Percentiles rank a stretch among this genome's conserved stretches.
These are phyloP conservation scores for Ursus arctos DNA, from an alignment of 2,113 vertebrate species.

Conservation along the genomic window DNA sequence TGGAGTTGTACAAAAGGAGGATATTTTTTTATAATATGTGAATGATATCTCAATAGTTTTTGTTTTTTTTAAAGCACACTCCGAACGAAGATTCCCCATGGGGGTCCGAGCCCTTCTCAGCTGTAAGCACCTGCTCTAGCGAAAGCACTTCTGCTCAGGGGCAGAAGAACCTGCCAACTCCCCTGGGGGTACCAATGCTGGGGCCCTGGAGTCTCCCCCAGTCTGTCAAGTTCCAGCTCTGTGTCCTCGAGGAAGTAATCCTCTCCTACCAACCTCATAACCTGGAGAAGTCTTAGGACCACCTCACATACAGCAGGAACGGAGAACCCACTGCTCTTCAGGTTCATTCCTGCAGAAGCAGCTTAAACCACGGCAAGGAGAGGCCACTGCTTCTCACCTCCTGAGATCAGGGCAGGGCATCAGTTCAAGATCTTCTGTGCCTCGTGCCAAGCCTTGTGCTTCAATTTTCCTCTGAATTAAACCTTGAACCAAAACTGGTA, in stretches of 20 bases:
- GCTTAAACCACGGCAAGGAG: background rate
- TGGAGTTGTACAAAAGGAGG: background rate
- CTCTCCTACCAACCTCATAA: background rate
- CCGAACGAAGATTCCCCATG: background rate
- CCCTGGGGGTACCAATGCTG: background rate
- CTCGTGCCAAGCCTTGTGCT: background rate
- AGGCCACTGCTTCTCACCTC: background rate
- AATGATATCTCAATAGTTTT: background rate
- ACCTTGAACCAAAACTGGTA: background rate
- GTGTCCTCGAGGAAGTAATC: background rate
- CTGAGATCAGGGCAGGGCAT: background rate
- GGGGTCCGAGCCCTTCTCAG: background rate
- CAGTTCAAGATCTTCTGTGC: background rate
- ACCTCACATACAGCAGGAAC: background rate
- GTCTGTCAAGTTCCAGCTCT: background rate
- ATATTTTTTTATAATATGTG: background rate
- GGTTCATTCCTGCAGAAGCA: background rate
- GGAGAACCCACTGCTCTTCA: background rate
- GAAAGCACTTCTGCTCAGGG: background rate
- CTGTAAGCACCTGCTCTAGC: background rate
- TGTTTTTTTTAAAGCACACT: background rate
- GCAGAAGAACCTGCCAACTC: background rate
- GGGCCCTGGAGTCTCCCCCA: background rate
- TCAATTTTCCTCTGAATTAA: background rate
- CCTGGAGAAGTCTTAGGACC: background rate